Conservation (phyloP, 2,113 vertebrate species). For the Eira barbara region DNA sequence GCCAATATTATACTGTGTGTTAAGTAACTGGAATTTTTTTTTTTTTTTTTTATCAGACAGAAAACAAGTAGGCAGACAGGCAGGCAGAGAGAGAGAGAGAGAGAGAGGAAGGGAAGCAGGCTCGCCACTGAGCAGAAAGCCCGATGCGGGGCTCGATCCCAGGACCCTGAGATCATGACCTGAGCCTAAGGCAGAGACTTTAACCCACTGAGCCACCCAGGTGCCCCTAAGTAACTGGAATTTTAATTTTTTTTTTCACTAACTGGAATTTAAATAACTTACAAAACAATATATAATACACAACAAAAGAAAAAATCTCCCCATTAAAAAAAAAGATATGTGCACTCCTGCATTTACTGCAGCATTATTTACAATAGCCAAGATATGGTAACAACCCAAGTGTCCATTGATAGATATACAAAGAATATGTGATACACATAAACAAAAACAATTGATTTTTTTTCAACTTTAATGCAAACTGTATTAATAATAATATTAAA, state of each 20-base stretch:
- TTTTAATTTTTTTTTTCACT: background rate
- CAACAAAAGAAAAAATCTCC: background rate
- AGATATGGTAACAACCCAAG: background rate
- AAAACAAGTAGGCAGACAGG: too few species aligned
- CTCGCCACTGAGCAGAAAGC: too few species aligned
- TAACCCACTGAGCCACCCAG: too few species aligned
- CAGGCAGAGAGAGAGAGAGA: too few species aligned
- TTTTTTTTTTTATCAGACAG: too few species aligned
- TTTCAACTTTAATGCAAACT: background rate
- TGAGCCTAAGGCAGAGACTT: too few species aligned
- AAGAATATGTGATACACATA: background rate
- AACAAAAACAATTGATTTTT: background rate
- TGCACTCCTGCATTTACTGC: background rate
- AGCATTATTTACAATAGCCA: background rate
- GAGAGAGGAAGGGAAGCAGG: too few species aligned
- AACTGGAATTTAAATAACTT: too few species aligned
- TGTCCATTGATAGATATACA: background rate
- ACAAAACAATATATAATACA: background rate
- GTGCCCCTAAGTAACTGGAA: background rate
- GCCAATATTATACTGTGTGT: background rate
- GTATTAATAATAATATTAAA: background rate
- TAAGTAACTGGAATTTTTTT: background rate
- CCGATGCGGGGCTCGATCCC: too few species aligned
- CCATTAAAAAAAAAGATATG: background rate
- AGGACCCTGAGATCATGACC: too few species aligned